phyloP scores from a whole-genome alignment of 2,888 invertebrate genomes.

The Druceiella hillmani region DNA sequence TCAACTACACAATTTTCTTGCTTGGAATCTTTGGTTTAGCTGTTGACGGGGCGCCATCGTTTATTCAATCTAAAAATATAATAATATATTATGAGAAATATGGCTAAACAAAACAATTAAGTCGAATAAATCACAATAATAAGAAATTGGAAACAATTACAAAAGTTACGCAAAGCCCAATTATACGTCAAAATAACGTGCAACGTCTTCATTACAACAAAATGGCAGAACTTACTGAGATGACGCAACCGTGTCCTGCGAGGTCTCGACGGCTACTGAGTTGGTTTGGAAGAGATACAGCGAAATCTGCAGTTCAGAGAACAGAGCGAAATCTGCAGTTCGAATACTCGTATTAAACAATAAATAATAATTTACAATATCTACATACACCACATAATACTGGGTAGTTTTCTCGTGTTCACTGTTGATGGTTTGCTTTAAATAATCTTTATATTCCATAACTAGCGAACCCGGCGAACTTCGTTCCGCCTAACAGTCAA shows the following conservation, averaged over 20 bases:
- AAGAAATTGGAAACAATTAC: no score
- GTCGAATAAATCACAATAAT: slow-evolving; percentile 10
- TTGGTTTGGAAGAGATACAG: slow-evolving; percentile 11
- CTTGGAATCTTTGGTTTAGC: slow-evolving; percentile 7
- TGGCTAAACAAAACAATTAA: slow-evolving; percentile 7
- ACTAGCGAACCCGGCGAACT: no score
- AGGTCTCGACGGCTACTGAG: slow-evolving; percentile 10
- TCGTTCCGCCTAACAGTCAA: no score
- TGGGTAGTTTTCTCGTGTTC: no score
- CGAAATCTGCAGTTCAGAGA: no score
- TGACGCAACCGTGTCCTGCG: slow-evolving; percentile 9
- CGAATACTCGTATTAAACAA: no score
- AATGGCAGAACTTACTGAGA: slow-evolving; percentile 11
- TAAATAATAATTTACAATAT: no score
- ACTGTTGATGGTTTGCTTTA: no score
- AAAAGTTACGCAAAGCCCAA: slow-evolving; percentile 10
- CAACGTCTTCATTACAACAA: slow-evolving; percentile 9
- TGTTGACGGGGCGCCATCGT: slow-evolving; percentile 5
- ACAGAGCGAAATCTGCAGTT: no score
- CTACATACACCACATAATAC: no score
- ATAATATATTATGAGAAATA: slow-evolving; percentile 8
- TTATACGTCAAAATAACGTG: slow-evolving; percentile 9
- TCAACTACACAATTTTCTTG: slow-evolving; percentile 9
- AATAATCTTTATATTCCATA: no score
- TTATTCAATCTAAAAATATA: slow-evolving; percentile 6